A percentile compares a stretch with the other conserved stretches of the same genome.
These are phyloP conservation scores for Hypolimnas misippus DNA, from an alignment of 2,888 invertebrate species.

Conservation along the genomic window DNA sequence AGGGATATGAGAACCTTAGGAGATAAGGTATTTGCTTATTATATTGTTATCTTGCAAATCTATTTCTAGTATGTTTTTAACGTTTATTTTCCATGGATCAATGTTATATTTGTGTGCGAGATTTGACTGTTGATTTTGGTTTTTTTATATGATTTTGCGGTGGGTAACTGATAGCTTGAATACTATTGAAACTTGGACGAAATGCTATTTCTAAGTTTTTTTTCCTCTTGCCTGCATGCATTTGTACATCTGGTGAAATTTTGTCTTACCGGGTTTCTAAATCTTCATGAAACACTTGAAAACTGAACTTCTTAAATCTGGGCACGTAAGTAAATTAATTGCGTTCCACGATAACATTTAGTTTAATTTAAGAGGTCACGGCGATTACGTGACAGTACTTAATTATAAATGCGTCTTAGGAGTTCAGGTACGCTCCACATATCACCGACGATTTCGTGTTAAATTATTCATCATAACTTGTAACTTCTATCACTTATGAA, in stretches of 20 bases:
- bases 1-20: conserved; percentile 15
- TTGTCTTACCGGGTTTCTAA: conserved; percentile 1
- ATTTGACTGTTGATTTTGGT: too few species aligned
- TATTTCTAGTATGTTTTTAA: too few species aligned
- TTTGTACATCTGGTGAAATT: background rate
- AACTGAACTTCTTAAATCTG: conserved; percentile 49
- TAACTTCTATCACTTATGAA: conserved; percentile 18
- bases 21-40: background rate
- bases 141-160: too few species aligned
- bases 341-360: conserved; percentile 64
- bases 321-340: conserved; percentile 69
- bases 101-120: too few species aligned
- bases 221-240: background rate
- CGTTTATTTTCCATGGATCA: too few species aligned
- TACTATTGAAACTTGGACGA: too few species aligned
- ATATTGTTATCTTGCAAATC: background rate
- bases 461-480: conserved; percentile 32
- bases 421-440: conserved; percentile 41
- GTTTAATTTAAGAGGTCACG: conserved; percentile 64
- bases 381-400: conserved; percentile 43
- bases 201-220: background rate
- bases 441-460: conserved; percentile 33
- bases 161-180: too few species aligned
- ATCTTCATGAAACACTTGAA: conserved; percentile 10
- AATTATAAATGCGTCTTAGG: conserved; percentile 39